phyloP scores from a whole-genome alignment of 2,888 invertebrate genomes.

The Platycnemis pennipes region DNA sequence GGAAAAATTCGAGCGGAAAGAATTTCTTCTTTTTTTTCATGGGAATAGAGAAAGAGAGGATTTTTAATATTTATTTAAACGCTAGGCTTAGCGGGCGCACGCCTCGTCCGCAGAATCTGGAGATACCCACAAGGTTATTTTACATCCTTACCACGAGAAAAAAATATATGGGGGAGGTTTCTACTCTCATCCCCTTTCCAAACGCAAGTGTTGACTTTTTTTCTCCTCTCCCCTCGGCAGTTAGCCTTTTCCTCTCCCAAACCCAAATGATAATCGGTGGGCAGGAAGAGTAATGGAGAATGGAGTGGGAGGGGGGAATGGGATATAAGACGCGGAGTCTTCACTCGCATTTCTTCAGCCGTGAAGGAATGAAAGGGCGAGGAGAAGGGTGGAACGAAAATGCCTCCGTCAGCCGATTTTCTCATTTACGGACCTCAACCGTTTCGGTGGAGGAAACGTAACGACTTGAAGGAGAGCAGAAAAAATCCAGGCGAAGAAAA shows the following conservation, averaged over 20 bases:
- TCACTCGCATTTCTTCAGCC: neutral
- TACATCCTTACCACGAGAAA: neutral
- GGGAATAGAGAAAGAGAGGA: neutral
- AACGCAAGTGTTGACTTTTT: neutral
- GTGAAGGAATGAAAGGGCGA: neutral
- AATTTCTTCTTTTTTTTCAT: too few relatives aligned
- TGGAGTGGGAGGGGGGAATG: neutral
- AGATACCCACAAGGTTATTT: neutral
- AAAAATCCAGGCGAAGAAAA: neutral
- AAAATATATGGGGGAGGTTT: neutral
- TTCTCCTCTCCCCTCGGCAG: neutral
- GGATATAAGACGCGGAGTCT: neutral
- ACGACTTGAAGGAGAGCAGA: neutral
- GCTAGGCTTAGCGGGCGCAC: neutral
- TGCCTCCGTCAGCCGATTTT: neutral
- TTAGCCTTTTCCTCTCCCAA: neutral
- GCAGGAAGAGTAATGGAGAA: neutral
- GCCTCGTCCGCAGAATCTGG: neutral
- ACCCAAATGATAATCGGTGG: neutral
- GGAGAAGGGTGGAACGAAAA: neutral
- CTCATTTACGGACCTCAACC: neutral
- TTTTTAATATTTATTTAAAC: neutral
- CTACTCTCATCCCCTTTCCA: neutral
- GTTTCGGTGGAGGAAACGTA: neutral
- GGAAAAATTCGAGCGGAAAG: neutral